Evolutionary conservation across 1,140 invertebrate species (phyloP), one percentile per base, ranked within the genome.

Genomic region (Coelopa frigida): DNA sequence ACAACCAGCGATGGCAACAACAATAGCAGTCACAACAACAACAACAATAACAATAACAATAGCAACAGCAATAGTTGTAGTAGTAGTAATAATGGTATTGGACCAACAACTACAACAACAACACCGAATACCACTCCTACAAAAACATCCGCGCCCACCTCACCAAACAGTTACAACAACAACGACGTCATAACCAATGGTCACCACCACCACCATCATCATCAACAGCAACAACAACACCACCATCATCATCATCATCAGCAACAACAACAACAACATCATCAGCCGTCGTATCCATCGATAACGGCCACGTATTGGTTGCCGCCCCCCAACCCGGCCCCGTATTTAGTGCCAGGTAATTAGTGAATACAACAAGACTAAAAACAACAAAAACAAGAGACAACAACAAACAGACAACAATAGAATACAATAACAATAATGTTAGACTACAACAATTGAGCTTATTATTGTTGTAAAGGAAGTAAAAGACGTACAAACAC

Each of bases 251-350:
- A 49, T 49, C 60, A 56, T 48, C 58, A 61, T 58, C 58, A 58
- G 57, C 58, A 58, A 58, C 59, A 56, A 46, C 60, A 58, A 61
- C 60, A 63, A 22, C 33, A 35, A 15, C 61, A 64, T 58, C 61
- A 61, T 50, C 61, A 64, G 56, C 61, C 61, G 46, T 73, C 73
- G 60, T 86, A 85, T 74, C 83, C 83, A 57, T 77, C 83, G 48
- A 87, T 87, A 73, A 84, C 79, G 70, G 78, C 82, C 62, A 80
- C 83, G 57, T 86, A 86, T 70, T 87, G 84, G 84, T 78, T 84
- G 54, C 82, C 83, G 47, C 80, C 83, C 55, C 76, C 83, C 41
- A 81, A 80, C 70, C 80, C 79, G 54, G 80, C 78, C 54, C 83
- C 82, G 59, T 84, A 87, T 74, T 78, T 84, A 60, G 73, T 85